A percentile compares a stretch with the other conserved stretches of the same genome.
phyloP scores from a whole-genome alignment of 2,888 invertebrate genomes.

The Iselma pallidipennis region DNA sequence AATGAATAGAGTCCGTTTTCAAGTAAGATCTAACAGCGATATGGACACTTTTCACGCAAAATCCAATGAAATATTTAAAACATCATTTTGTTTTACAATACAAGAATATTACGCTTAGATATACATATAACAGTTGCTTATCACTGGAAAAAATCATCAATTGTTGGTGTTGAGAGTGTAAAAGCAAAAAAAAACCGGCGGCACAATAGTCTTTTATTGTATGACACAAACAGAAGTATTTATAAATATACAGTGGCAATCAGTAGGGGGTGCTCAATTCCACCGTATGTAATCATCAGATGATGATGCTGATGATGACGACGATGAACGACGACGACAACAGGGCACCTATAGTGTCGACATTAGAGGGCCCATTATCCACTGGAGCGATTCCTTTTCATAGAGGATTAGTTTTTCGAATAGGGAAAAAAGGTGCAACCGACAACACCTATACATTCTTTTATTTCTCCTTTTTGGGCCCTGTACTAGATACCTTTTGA shows the following conservation, averaged over 20 bases:
- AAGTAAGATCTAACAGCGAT: conserved; percentile 45
- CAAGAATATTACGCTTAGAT: conserved; percentile 13
- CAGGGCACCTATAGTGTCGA: conserved; percentile 48
- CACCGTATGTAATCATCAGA: conserved; percentile 25
- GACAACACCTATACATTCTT: conserved; percentile 33
- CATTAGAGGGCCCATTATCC: conserved; percentile 50
- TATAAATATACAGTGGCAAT: conserved; percentile 17
- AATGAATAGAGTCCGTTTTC: background rate
- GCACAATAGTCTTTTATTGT: background rate
- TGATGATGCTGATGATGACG: background rate
- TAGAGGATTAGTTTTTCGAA: conserved; percentile 18
- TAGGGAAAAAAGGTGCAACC: conserved; percentile 28
- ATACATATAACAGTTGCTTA: background rate
- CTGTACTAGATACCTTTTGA: background rate
- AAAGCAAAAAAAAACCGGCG: background rate
- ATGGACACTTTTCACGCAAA: conserved; percentile 42
- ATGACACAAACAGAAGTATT: conserved; percentile 25
- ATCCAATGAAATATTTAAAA: conserved; percentile 44
- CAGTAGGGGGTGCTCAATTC: conserved; percentile 27
- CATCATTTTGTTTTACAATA: conserved; percentile 37
- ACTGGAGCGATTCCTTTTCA: conserved; percentile 42
- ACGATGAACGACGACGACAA: background rate
- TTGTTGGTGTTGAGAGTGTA: conserved; percentile 4
- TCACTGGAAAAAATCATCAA: conserved; percentile 3
- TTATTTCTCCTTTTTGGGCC: background rate